These are phyloP conservation scores for Scomber colias DNA, from an alignment of 2,113 vertebrate species.

Conservation along the genomic window DNA sequence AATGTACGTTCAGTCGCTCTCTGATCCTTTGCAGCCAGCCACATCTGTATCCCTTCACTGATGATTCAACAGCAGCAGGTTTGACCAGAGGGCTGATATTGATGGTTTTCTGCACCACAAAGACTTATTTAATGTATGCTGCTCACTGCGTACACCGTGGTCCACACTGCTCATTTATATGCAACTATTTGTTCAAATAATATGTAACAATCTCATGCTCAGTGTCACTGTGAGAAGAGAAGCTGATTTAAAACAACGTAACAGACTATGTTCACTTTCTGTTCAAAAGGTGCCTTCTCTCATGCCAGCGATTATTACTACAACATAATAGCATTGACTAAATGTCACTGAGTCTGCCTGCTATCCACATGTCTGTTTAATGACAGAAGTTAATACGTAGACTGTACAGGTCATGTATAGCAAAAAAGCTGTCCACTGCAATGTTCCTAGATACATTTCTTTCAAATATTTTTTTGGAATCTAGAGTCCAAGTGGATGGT, in stretches of 20 bases:
- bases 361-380: neutral
- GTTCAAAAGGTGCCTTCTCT: constrained; percentile 23
- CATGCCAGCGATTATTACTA: constrained; percentile 16
- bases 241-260: constrained; percentile 17
- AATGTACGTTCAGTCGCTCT: constrained; percentile 25
- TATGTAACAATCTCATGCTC: neutral
- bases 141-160: constrained; percentile 31
- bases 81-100: constrained; percentile 30
- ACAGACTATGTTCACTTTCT: constrained; percentile 5
- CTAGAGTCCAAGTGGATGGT: neutral
- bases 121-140: constrained; percentile 26
- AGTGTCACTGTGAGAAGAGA: constrained; percentile 18
- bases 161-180: constrained; percentile 28
- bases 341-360: constrained; percentile 47
- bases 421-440: neutral
- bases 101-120: constrained; percentile 53
- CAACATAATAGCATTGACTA: constrained; percentile 33
- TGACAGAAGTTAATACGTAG: neutral
- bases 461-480: neutral
- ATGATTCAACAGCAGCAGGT: constrained; percentile 28
- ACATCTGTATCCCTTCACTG: constrained; percentile 14
- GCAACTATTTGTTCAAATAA: constrained; percentile 40
- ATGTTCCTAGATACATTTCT: neutral
- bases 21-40: constrained; percentile 18
- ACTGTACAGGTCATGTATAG: neutral